Evolutionary conservation across 2,797 vertebrate genomes (phyloP).

Genomic region (Acrossocheilus fasciatus): DNA sequence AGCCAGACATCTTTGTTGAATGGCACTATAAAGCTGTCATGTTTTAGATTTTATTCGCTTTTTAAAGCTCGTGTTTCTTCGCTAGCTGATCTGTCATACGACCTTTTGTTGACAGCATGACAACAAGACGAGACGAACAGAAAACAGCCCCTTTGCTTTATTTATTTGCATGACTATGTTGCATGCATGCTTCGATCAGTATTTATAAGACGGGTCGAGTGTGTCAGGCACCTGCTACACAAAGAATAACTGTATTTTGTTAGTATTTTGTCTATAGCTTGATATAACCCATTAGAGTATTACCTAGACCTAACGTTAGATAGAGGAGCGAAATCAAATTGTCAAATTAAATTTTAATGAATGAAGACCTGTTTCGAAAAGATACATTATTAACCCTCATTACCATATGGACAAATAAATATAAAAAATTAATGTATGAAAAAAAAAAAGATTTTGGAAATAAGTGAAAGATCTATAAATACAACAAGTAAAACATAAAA

Average conservation of each 20-base stretch:
- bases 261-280: background rate
- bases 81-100: constrained; percentile 24
- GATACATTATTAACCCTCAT: background rate
- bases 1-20: background rate
- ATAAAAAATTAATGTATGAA: background rate
- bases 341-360: background rate
- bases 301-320: background rate
- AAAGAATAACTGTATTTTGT: background rate
- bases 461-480: background rate
- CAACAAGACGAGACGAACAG: background rate
- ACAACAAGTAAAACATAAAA: background rate
- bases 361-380: background rate
- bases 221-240: background rate
- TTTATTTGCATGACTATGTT: background rate
- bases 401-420: background rate
- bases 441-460: background rate
- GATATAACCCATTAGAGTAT: background rate
- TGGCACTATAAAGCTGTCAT: background rate
- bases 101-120: constrained; percentile 43
- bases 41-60: background rate
- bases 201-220: background rate
- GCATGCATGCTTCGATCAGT: background rate
- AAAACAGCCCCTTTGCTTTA: background rate
- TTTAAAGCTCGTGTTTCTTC: background rate
- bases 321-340: background rate